Evolutionary conservation across 2,113 vertebrate genomes (phyloP), one percentile per base, ranked within the genome.

Genomic region (Dolichallabes microphthalmus): DNA sequence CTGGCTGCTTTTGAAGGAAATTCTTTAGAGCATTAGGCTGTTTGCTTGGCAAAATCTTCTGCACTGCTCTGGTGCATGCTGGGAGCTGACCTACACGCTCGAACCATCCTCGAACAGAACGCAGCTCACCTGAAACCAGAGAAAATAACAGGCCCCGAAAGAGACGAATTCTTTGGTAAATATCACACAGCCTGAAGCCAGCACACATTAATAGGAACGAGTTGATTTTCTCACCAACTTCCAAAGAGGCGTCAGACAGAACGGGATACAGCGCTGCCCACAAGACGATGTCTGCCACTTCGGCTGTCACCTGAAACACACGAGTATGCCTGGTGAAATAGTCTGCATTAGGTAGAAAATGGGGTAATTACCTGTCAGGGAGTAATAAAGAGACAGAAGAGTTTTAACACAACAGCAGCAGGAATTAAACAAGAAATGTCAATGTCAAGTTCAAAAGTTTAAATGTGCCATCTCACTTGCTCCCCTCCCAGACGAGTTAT

Each of bases 221-320:
- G 52, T 32, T 14, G 1, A 4, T 35, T 75, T 11, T 79, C 90
- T 91, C 87, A 94, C 94, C 91, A 20, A 79, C 39, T n/a, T 78
- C 19, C 57, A 92, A 76, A 77, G 88, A 73, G 1, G 94, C 87
- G 35, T 96, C 94, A 35, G 88, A 94, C 3, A 98, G 90, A 80
- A 97, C 30, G 0, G 96, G 96, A 66, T 94, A 95, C 0, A 98
- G 89, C 0, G 96, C 92, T 2, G 94, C 96, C 96, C 96, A 98
- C 79, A 98, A 91, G 76, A 96, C 96, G 87, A 97, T 88, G 80
- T 98, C 97, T 53, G 95, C 97, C 55, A 96, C 90, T 13, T 96
- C 94, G 69, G 95, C 75, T 0, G 84, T 85, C 39, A 96, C 96
- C 97, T 98, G 88, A 90, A 93, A 94, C 52, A 85, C 17, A 60